Percentiles rank a stretch among this genome's conserved stretches.
Evolutionary conservation across 1,140 invertebrate genomes (phyloP).

Genomic region (Helicoverpa armigera): DNA sequence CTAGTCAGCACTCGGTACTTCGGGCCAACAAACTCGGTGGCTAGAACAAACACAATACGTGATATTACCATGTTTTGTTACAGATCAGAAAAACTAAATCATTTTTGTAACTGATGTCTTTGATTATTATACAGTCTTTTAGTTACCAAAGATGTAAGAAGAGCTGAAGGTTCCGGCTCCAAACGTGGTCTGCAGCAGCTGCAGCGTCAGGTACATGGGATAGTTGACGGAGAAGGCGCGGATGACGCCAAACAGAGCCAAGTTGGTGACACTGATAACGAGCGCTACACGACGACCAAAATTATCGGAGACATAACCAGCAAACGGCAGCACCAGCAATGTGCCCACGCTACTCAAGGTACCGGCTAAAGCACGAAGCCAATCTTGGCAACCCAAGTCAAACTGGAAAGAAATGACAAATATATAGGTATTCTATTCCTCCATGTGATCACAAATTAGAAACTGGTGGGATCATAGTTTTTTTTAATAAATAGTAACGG

Average conservation of each 20-base stretch:
- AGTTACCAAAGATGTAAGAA: conserved; percentile 79
- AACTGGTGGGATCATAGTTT: neutral
- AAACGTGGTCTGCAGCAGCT: conserved; percentile 88
- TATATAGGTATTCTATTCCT: neutral
- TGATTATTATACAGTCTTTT: too few relatives aligned
- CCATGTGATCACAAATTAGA: neutral
- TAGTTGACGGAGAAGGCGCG: conserved; percentile 90
- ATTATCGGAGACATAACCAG: conserved; percentile 87
- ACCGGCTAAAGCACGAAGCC: conserved; percentile 70
- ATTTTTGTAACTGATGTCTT: too few relatives aligned
- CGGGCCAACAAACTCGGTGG: conserved; percentile 92
- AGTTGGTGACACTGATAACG: conserved; percentile 87
- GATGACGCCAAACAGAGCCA: conserved; percentile 87
- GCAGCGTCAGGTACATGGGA: conserved; percentile 88
- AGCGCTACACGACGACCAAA: conserved; percentile 88
- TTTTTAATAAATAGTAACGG: too few relatives aligned
- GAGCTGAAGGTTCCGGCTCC: conserved; percentile 81
- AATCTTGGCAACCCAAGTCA: conserved; percentile 73
- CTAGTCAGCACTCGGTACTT: conserved; percentile 91
- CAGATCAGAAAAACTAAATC: too few relatives aligned
- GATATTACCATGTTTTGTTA: too few relatives aligned
- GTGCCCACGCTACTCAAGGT: conserved; percentile 76
- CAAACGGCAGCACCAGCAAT: conserved; percentile 73
- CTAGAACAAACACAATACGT: conserved; percentile 80
- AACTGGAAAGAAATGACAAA: conserved; percentile 62